Percentiles rank a stretch among this genome's conserved stretches.
Evolutionary conservation across 2,888 invertebrate species (phyloP).

Genomic region (Cryptus viduatorius): DNA sequence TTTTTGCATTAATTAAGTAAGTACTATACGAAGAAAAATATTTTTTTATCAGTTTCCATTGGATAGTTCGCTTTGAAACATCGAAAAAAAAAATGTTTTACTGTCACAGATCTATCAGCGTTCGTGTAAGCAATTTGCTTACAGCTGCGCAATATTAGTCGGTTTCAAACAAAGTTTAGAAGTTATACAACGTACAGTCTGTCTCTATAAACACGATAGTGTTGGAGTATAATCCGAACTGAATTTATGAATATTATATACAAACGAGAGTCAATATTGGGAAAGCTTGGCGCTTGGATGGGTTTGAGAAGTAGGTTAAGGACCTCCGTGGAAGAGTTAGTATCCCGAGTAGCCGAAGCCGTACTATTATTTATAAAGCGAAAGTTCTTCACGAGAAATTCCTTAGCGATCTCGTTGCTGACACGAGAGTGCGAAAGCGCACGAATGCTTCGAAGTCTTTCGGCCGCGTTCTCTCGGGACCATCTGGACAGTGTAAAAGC

Average conservation of each 20-base stretch:
- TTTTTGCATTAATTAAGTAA: too few species aligned
- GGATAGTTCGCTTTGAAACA: background rate
- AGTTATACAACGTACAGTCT: background rate
- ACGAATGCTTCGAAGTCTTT: conserved; percentile 26
- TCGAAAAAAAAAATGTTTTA: background rate
- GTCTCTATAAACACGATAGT: background rate
- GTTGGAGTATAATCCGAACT: conserved; percentile 3
- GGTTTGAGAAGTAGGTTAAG: conserved; percentile 53
- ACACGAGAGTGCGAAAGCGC: conserved; percentile 21
- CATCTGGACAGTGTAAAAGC: conserved; percentile 66
- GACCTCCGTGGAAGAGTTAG: conserved; percentile 33
- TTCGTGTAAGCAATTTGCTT: background rate
- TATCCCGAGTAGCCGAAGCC: conserved; percentile 1
- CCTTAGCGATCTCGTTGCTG: conserved; percentile 46
- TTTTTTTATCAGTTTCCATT: too few species aligned
- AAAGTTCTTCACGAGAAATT: conserved; percentile 48
- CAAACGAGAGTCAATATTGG: conserved; percentile 38
- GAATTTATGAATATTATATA: conserved; percentile 19
- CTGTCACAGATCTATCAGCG: background rate
- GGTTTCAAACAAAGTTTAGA: background rate
- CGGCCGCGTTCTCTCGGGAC: conserved; percentile 41
- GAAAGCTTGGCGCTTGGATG: background rate
- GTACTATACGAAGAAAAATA: too few species aligned
- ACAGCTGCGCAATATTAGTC: background rate
- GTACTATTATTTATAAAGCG: conserved; percentile 34